Base-by-base conservation (phyloP, 1,140 invertebrate species). In the Nasonia longicornis region DNA sequence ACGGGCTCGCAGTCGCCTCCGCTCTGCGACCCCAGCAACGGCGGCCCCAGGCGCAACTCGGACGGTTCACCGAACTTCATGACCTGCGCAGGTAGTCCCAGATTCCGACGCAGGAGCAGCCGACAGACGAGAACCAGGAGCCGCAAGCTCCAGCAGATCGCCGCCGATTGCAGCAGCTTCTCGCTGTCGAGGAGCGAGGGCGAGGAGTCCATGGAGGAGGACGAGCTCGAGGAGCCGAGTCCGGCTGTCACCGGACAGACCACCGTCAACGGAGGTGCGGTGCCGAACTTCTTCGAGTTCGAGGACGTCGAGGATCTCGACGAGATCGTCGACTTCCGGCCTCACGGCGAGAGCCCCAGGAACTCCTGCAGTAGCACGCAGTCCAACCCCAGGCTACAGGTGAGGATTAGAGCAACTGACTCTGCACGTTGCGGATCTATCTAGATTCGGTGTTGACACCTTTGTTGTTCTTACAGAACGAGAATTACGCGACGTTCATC, bases 311-410 rank as follows among this genome's bases (percentile, higher is more conserved):
- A 90, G 77, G 89, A 89, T 66, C 88, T 90, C 70, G 88, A 91
- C 79, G 91, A 91, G 83, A 87, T 91, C 63, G 89, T 91, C 12
- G 90, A 90, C 75, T 91, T 89, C 67, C 87, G 88, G n/a, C 89
- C 89, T 0, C 86, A 88, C 22, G 90, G 89, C 22, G 89, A 91
- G 79, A 84, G 85, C 85, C 84, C 87, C 8, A 74, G 81, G n/a
- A 66, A 3, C 66, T 45, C 67, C 31, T 69, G 42, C 20, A 31
- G 26, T 20, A 48, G 20, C 52, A 63, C 20, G 22, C 38, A 45
- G 31, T 35, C 71, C 52, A 12, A 10, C 6, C 26, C 45, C 22
- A 67, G 81, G 31, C 26, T 82, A 22, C 81, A 82, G 81, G 77
- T 79, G 26, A 10, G 29, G 2, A 31, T 77, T 73, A 1, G 6